Percentiles rank a stretch among this genome's conserved stretches.
These are phyloP conservation scores for Paramormyrops kingsleyae DNA, from an alignment of 2,113 vertebrate species.

Conservation along the genomic window DNA sequence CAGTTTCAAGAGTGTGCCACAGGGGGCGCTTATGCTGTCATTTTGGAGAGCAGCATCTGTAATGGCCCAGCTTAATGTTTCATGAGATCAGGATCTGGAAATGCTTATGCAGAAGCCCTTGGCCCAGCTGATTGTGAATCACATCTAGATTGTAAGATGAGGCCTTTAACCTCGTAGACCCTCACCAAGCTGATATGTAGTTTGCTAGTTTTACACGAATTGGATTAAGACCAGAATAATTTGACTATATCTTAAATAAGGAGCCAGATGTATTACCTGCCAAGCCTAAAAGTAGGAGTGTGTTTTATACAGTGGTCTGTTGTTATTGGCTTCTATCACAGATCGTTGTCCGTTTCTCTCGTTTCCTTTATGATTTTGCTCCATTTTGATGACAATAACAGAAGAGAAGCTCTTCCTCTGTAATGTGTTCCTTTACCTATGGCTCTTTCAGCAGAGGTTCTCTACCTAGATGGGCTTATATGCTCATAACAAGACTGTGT, in stretches of 20 bases:
- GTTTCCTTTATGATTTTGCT: background rate
- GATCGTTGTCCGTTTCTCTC: background rate
- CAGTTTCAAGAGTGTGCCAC: background rate
- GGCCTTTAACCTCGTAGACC: background rate
- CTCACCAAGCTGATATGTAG: background rate
- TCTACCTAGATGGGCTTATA: background rate
- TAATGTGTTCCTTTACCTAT: background rate
- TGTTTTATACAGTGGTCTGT: background rate
- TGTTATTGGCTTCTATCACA: background rate
- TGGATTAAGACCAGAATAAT: background rate
- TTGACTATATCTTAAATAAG: background rate
- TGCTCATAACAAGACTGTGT: no score
- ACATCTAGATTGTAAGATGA: background rate
- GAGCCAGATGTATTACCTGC: background rate
- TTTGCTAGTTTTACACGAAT: background rate
- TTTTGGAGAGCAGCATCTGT: background rate
- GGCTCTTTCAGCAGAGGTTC: background rate
- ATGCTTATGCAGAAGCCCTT: background rate
- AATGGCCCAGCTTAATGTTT: background rate
- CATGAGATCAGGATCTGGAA: slow-evolving; percentile 2
- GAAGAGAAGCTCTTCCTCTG: background rate
- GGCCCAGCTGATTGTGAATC: background rate
- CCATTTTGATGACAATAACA: background rate
- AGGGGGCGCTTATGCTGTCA: background rate
- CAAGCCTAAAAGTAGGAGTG: background rate